Conservation (phyloP, 2,888 invertebrate species). For the Limnephilus lunatus region DNA sequence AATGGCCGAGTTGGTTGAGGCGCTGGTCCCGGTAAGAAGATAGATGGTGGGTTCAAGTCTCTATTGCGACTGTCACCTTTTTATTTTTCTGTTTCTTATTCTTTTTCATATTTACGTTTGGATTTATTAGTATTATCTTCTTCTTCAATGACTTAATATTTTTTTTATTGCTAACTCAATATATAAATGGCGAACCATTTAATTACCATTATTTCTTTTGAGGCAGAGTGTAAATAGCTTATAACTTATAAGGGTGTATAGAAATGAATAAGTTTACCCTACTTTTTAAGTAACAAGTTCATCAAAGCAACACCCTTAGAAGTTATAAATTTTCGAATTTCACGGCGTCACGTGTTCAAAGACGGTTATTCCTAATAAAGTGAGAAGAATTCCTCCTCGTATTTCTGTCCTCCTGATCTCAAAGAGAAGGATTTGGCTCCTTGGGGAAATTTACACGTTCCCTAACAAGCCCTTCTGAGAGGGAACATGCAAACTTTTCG, state of each 20-base stretch:
- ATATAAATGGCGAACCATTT: no score
- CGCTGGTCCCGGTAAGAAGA: no score
- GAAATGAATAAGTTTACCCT: background rate
- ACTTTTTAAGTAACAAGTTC: background rate
- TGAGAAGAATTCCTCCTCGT: constrained; percentile 37
- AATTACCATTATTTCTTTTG: no score
- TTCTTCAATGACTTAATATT: no score
- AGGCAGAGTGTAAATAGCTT: background rate
- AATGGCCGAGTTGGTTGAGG: no score
- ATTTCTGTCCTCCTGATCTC: constrained; percentile 27
- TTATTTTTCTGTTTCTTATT: no score
- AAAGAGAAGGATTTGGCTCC: constrained; percentile 32
- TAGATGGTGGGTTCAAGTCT: no score
- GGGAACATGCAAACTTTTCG: constrained; percentile 40
- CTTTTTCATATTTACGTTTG: no score
- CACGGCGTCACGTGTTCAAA: constrained; percentile 27
- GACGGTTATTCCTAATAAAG: constrained; percentile 39
- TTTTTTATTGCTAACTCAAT: no score
- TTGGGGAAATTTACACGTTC: constrained; percentile 39
- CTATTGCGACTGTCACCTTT: no score
- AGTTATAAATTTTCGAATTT: background rate
- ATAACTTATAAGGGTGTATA: no score
- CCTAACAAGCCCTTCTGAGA: constrained; percentile 33
- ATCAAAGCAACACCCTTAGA: background rate
- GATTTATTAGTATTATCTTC: no score